Evolutionary conservation across 2,113 vertebrate species (phyloP), one percentile per base, ranked within the genome.

Genomic region (Dicaeum eximium): DNA sequence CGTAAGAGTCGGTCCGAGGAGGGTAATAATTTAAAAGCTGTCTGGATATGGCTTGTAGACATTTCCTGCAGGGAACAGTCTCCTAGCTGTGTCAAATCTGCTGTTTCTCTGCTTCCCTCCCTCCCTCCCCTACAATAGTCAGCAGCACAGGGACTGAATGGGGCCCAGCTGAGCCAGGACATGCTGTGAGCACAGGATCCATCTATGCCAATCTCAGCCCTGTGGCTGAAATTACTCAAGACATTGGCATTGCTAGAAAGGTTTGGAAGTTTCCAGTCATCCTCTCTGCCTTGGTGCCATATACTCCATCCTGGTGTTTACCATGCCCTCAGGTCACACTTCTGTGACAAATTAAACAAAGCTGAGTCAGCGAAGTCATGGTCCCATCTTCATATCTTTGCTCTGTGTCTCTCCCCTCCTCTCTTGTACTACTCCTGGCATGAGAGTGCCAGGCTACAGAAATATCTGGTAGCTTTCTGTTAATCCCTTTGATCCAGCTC

Each of bases 291-390:
- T 57, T 65, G 57, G 31, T 6, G 42, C 62, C 30, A 15, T 62
- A 31, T 58, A 15, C 51, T 21, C 47, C 35, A 9, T 15, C 40
- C 27, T 77, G 45, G 30, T 69, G 31, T 83, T 88, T 62, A 42
- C 64, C 54, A 70, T 50, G 38, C 50, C 86, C 71, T 88, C 75
- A 77, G 82, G 90, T 83, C 72, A 4, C 35, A 18, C 13, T 94
- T 90, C 62, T 90, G 85, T 47, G 75, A 73, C 75, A 58, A 94
- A 92, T 93, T 92, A 88, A 93, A 61, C 21, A 38, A 69, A 58
- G 61, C 35, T 86, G 67, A 72, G 30, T 74, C 73, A 91, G 58
- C 9, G 12, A n/a, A 83, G 54, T 33, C 50, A 4, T 8, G 33
- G 38, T 33, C 38, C 54, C 62, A 35, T 73, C 67, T 72, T 37